Evolutionary conservation across 2,113 vertebrate species (phyloP).

Genomic region (Suncus etruscus): DNA sequence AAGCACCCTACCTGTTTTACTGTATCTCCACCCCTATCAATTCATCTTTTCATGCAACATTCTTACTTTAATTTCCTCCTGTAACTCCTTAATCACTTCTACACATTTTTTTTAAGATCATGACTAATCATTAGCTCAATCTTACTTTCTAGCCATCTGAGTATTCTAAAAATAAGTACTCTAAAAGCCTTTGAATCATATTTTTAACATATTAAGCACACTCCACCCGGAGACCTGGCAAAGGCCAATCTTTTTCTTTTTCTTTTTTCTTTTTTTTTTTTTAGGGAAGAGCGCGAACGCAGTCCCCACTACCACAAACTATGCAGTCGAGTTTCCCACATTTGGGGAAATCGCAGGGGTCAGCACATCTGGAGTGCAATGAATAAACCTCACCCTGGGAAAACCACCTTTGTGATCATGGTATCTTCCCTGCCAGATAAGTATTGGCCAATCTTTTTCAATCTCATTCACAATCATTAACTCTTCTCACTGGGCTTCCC

Average conservation of each 20-base stretch:
- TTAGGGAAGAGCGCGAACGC: no score
- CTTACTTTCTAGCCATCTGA: neutral
- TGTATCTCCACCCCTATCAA: no score
- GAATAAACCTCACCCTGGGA: no score
- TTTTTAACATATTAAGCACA: neutral
- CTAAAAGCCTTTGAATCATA: slow-evolving; percentile 1
- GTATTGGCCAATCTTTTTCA: neutral
- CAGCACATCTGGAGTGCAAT: no score
- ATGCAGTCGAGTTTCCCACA: no score
- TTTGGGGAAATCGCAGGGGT: no score
- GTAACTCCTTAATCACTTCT: neutral
- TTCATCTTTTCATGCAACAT: neutral
- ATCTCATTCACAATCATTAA: slow-evolving; percentile 12
- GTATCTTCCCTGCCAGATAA: no score
- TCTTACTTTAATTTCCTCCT: slow-evolving; percentile 20
- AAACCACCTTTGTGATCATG: no score
- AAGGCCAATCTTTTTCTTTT: neutral
- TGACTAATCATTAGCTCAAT: slow-evolving; percentile 27
- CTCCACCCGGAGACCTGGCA: neutral
- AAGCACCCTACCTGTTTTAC: no score
- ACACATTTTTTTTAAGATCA: neutral
- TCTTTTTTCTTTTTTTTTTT: no score
- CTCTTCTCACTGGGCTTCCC: slow-evolving; percentile 22
- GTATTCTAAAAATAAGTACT: slow-evolving; percentile 21
- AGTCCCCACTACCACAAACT: no score